Evolutionary conservation across 2,113 vertebrate species (phyloP).

Genomic region (Hippopotamus amphibius): DNA sequence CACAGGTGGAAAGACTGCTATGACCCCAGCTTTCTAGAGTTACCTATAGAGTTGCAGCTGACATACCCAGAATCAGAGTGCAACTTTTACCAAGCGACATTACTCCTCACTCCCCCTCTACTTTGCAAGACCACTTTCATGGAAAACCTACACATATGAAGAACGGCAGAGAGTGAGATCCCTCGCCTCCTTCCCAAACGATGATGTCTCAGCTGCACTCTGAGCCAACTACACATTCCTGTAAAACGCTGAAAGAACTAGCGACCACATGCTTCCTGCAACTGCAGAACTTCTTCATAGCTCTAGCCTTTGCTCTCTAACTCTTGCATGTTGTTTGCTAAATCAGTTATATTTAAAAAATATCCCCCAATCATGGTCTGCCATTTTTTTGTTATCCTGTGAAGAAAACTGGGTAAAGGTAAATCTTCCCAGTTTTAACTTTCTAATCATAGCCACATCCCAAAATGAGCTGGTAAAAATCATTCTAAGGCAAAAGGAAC

Average conservation of each 20-base stretch:
- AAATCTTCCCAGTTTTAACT: neutral
- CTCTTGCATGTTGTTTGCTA: neutral
- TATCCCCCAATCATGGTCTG: neutral
- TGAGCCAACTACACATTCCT: neutral
- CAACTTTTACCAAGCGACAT: neutral
- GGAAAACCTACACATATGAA: neutral
- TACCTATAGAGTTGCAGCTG: neutral
- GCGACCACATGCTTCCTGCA: neutral
- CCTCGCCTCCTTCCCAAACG: accelerated
- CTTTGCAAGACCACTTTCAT: neutral
- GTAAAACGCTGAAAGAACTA: neutral
- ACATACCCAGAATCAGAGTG: neutral
- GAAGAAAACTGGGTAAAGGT: neutral
- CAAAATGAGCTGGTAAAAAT: neutral
- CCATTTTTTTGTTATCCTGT: neutral
- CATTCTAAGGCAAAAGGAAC: neutral
- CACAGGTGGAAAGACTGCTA: neutral
- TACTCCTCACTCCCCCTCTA: neutral
- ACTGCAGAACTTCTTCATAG: neutral
- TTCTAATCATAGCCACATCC: neutral
- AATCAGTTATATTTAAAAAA: neutral
- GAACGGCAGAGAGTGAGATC: neutral
- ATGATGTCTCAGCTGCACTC: neutral
- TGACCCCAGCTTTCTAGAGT: neutral
- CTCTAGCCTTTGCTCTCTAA: neutral